phyloP scores from a whole-genome alignment of 2,888 invertebrate species.

The Atrina japonica region DNA sequence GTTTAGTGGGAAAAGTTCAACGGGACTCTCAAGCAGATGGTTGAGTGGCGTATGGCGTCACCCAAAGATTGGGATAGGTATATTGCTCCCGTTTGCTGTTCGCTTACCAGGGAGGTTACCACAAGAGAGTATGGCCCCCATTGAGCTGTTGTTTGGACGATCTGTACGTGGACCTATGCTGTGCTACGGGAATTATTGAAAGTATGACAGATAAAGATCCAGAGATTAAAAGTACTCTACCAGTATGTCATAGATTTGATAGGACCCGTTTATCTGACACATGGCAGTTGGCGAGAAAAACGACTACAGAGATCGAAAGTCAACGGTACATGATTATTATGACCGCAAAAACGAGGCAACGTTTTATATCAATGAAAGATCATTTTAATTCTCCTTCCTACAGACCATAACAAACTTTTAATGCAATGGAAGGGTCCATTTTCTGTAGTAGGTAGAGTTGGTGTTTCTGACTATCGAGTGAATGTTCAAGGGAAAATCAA shows the following conservation, averaged over 20 bases:
- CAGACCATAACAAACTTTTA: slow-evolving; percentile 52
- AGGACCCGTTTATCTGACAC: slow-evolving; percentile 44
- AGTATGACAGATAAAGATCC: slow-evolving; percentile 26
- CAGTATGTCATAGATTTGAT: slow-evolving; percentile 48
- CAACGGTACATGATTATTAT: slow-evolving; percentile 38
- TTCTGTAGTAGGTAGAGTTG: slow-evolving; percentile 24
- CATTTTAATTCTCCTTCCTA: slow-evolving; percentile 52
- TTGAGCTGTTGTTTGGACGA: slow-evolving; percentile 45
- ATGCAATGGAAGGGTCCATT: slow-evolving; percentile 51
- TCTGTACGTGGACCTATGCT: slow-evolving; percentile 35
- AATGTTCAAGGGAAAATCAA: too few species aligned
- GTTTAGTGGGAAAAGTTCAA: slow-evolving; percentile 52
- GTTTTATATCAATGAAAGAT: slow-evolving; percentile 43
- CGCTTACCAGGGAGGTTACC: too few species aligned
- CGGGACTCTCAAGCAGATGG: slow-evolving; percentile 51
- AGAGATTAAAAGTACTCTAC: too few species aligned
- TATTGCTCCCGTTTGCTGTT: slow-evolving; percentile 46
- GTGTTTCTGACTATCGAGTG: too few species aligned
- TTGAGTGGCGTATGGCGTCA: slow-evolving; percentile 40
- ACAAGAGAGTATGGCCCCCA: slow-evolving; percentile 52
- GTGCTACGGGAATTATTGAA: slow-evolving; percentile 37
- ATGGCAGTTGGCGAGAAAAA: slow-evolving; percentile 38
- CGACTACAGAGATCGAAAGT: slow-evolving; percentile 26
- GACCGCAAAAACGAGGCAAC: slow-evolving; percentile 42
- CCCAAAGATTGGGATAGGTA: slow-evolving; percentile 57